Conservation (phyloP, 2,797 vertebrate species). For the Meda fulgida region DNA sequence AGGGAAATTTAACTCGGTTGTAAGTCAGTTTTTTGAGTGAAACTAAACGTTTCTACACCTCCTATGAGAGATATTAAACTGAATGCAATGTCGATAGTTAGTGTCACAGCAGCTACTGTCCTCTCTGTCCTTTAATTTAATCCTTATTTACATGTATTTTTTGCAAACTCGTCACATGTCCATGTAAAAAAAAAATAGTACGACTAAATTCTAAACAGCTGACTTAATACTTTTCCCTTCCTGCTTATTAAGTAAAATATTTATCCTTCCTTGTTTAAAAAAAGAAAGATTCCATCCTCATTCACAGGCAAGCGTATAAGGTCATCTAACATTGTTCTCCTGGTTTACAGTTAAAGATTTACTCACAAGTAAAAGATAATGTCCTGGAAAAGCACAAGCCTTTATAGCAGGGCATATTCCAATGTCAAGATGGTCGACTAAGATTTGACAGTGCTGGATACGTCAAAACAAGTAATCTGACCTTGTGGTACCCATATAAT, state of each 20-base stretch:
- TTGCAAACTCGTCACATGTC: neutral
- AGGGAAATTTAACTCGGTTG: neutral
- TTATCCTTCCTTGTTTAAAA: constrained; percentile 51
- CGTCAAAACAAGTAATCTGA: constrained; percentile 21
- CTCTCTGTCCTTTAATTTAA: neutral
- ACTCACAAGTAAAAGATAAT: constrained; percentile 52
- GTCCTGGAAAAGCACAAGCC: constrained; percentile 53
- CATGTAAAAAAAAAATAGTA: neutral
- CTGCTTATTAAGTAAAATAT: constrained; percentile 39
- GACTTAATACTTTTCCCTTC: constrained; percentile 52
- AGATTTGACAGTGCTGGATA: constrained; percentile 31
- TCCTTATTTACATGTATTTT: neutral
- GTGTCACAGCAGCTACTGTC: neutral
- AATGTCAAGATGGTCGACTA: constrained; percentile 46
- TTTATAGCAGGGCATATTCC: constrained; percentile 62
- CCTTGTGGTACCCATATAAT: constrained; percentile 18
- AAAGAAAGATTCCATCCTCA: constrained; percentile 32
- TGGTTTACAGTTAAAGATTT: constrained; percentile 61
- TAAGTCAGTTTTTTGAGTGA: neutral
- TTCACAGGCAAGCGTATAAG: constrained; percentile 34
- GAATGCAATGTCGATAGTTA: neutral
- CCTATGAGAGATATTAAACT: neutral
- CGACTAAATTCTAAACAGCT: constrained; percentile 53
- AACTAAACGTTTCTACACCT: neutral
- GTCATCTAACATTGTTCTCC: constrained; percentile 47